Conservation (phyloP, 2,888 invertebrate species). For the Xestia xanthographa region DNA sequence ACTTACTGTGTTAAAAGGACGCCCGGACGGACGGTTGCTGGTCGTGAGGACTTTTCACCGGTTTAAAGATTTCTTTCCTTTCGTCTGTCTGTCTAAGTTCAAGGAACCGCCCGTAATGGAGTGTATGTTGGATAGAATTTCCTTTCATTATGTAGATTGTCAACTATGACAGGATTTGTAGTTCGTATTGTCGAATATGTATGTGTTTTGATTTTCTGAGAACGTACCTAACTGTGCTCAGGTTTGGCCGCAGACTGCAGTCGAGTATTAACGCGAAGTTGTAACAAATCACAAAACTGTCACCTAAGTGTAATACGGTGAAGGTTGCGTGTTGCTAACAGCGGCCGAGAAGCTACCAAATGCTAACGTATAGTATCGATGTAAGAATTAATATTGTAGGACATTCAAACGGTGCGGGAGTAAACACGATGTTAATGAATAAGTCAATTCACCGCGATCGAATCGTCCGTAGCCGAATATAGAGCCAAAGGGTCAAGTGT, state of each 20-base stretch:
- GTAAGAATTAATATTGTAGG: slow-evolving; percentile 26
- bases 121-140: no score
- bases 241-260: neutral
- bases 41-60: neutral
- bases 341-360: neutral
- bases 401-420: slow-evolving; percentile 28
- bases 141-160: neutral
- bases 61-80: neutral
- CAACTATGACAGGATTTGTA: neutral
- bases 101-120: neutral
- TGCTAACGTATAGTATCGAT: slow-evolving; percentile 10
- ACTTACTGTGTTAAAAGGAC: neutral
- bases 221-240: no score
- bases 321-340: slow-evolving; percentile 20
- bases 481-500: slow-evolving; percentile 31
- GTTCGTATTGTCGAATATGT: neutral
- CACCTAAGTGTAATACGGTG: slow-evolving; percentile 45
- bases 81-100: neutral
- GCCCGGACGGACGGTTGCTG: no score
- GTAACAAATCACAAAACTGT: slow-evolving; percentile 14
- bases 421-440: slow-evolving; percentile 43
- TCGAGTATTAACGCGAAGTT: neutral
- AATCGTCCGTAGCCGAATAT: slow-evolving; percentile 31
- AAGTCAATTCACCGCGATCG: slow-evolving; percentile 38
- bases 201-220: neutral